Base-by-base conservation (phyloP, 92 coral and sea anemone species). In the Blastomussa wellsi region DNA sequence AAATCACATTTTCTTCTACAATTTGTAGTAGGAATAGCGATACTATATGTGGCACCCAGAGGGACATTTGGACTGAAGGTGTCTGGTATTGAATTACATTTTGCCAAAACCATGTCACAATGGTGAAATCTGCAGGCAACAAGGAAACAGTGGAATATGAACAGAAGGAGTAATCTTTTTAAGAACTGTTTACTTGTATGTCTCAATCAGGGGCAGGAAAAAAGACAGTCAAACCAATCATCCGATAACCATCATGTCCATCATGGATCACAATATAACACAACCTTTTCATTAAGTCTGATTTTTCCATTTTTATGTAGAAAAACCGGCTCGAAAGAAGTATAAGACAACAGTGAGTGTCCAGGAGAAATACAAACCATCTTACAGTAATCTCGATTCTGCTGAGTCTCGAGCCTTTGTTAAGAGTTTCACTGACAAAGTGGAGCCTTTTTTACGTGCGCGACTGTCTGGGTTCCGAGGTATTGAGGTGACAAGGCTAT, bases 301-400 rank as follows among this genome's bases (percentile, higher is more conserved):
- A n/a, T 60, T 26, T 39, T 24, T 26, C 36, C 36, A 24, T 69
- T 47, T 36, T 69, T 69, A n/a, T n/a, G n/a, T 32, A 69, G 74
- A 22, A 10, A 69, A 33, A 36, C 42, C 42, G 26, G 12, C n/a
- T 17, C 42, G 47, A 36, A 69, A 36, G 36, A 69, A 20, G 74
- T 69, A 16, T 69, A 29, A 38, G 36, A 38, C n/a, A 17, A 69
- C 74, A 36, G 74, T 38, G 42, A 69, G 1, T 3, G 42, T 69
- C 6, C 74, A 69, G 7, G 74, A n/a, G 74, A 32, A 17, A 22
- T 69, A 69, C 28, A 11, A 37, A 33, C 42, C 44, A 8, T 33
- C 74, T 20, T 69, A 69, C 44, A 69, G 74, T 33, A 29, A 69
- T 26, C 74, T 69, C n/a, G 74, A 33, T 69, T 69, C 74, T 17